These are phyloP conservation scores for Andricus grossulariae DNA, from an alignment of 1,140 invertebrate genomes.

Conservation along the genomic window DNA sequence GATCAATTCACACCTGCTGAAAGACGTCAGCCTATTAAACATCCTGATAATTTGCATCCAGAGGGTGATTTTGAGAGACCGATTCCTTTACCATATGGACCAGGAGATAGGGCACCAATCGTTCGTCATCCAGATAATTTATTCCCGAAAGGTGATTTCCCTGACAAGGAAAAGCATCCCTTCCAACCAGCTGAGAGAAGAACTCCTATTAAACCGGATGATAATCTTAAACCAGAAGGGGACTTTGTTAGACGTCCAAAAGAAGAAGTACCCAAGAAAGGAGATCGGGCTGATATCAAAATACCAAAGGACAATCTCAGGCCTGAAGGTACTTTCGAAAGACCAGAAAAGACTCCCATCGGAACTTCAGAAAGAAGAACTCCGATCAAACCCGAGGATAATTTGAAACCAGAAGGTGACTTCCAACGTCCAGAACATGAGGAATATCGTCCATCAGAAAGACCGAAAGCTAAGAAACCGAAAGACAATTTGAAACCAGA, in stretches of 20 bases:
- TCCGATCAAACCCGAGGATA: slow-evolving; percentile 71
- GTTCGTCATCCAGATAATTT: slow-evolving; percentile 78
- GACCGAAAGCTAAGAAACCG: slow-evolving; percentile 74
- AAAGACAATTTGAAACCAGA: slow-evolving; percentile 71
- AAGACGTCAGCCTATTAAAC: slow-evolving; percentile 71
- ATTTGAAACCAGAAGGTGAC: slow-evolving; percentile 76
- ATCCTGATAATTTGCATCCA: slow-evolving; percentile 72
- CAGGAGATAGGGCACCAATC: slow-evolving; percentile 77
- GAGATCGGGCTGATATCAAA: slow-evolving; percentile 70
- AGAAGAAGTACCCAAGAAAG: slow-evolving; percentile 73
- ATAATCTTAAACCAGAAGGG: slow-evolving; percentile 81
- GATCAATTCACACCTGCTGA: too few relatives aligned
- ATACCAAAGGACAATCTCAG: slow-evolving; percentile 76
- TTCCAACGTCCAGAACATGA: slow-evolving; percentile 70
- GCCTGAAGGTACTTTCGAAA: slow-evolving; percentile 75
- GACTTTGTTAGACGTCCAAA: slow-evolving; percentile 73
- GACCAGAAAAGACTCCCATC: not conserved
- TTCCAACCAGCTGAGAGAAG: slow-evolving; percentile 71
- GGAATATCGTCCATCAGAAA: slow-evolving; percentile 76
- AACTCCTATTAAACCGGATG: slow-evolving; percentile 71
- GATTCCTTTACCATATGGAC: slow-evolving; percentile 71
- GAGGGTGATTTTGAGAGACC: slow-evolving; percentile 77
- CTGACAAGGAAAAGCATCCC: slow-evolving; percentile 63
- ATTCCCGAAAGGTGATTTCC: slow-evolving; percentile 78
- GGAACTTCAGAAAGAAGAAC: slow-evolving; percentile 73